Evolutionary conservation across 2,797 vertebrate genomes (phyloP), one percentile per base, ranked within the genome.

Genomic region (Pseudomugil tenellus): DNA sequence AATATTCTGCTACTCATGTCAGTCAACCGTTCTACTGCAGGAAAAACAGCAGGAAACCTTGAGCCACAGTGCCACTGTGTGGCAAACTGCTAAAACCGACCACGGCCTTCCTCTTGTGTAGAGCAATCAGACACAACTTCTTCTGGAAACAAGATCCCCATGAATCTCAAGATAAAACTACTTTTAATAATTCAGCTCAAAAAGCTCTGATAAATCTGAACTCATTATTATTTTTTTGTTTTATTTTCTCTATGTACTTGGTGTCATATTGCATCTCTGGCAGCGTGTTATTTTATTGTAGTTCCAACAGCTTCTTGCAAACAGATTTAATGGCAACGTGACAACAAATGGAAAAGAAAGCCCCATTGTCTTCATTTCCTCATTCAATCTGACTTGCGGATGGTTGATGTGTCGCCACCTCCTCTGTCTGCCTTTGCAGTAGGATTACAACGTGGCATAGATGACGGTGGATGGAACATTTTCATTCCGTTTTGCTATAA

Each of bases 21-120:
- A 28, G 48, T 67, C 12, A 8, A 28, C n/a, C 4, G 31, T 58
- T 64, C 56, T 31, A 60, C 2, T 61, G 62, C 51, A 57, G 21
- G 21, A 19, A 25, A 37, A 35, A 23, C 10, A 2, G 23, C 1
- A 1, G 34, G 13, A 65, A 88, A 57, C 57, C 63, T 88, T 74
- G 69, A 77, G 39, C 84, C 74, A 89, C 85, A 91, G 85, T 81
- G 6, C 89, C 90, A 69, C 86, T 21, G 34, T 81, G 87, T 88
- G 90, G 85, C 48, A 11, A 73, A 54, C 35, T 37, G 35, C 3
- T 14, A 14, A 34, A 37, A 37, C 13, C 35, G 16, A 37, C 0
- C 34, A 32, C 1, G n/a, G 3, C 14, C 31, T 52, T 31, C 10
- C n/a, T 63, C 17, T 52, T 8, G 58, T 9, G 23, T 21, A n/a